Evolutionary conservation across 2,113 vertebrate species (phyloP), one percentile per base, ranked within the genome.

Genomic region (Phainopepla nitens): DNA sequence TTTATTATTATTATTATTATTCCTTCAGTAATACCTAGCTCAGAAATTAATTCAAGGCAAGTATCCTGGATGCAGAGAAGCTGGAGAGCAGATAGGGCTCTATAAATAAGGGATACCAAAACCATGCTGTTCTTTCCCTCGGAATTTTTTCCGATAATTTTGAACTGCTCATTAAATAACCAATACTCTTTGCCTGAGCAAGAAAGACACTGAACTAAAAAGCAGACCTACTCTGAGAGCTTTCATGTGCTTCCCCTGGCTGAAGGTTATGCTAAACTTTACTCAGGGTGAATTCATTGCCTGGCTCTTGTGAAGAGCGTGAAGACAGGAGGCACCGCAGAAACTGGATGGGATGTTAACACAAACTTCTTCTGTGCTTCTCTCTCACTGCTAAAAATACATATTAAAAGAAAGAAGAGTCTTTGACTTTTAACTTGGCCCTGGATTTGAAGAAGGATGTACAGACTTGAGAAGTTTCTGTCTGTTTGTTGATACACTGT

Each of bases 251-350:
- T 76, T 85, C 41, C 22, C 1, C 1, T 36, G 36, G 31, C 62
- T 57, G 54, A n/a, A 23, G 27, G 33, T 39, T 15, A 35, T 0
- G 0, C 25, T 0, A 1, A 68, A 12, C 1, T 41, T 50, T 61
- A 31, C 13, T 57, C 20, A 20, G 27, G n/a, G 23, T 44, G 9
- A 60, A 64, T 23, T 1, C 17, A 36, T 6, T 61, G 62, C 41
- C 2, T 2, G 44, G 64, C 19, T 65, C 41, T 71, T 61, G 15
- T 35, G 58, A 76, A 61, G 45, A 70, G 58, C 21, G 10, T 35
- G 33, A 11, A 53, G 33, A 39, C 24, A 83, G 51, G 33, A 86
- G 65, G 13, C 15, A n/a, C 0, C 0, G 49, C 56, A 84, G 35
- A 47, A 77, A 62, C 39, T 12, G 33, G n/a, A 50, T 0, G 4